Base-by-base conservation (phyloP, 2,797 vertebrate species). In the Enteromius trimaculatus region DNA sequence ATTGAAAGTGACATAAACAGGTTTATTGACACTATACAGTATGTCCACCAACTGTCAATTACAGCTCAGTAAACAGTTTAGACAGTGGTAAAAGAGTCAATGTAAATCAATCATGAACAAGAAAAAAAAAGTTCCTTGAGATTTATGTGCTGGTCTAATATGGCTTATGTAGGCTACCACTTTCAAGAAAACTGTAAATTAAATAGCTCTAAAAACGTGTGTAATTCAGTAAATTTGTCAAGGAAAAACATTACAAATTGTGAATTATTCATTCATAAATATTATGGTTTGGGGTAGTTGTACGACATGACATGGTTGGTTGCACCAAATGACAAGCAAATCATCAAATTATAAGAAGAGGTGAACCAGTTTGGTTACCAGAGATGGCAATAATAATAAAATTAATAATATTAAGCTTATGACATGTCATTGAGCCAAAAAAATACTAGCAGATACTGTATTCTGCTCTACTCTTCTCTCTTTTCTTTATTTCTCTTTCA, bases 51-150 rank as follows among this genome's bases (percentile, higher is more conserved):
- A 71, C 72, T 68, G 42, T 86, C 26, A 64, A 58, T 60, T 60
- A 79, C 82, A 58, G 66, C 75, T 65, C 84, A 68, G 37, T 72
- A 79, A 80, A 83, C 37, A 77, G 53, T 77, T 85, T 82, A 88
- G 87, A 79, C 42, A 58, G 81, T 87, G 85, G 85, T 86, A 76
- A 80, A 51, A 21, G 1, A 4, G 26, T 31, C 47, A 31, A 51
- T 31, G 42, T 21, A 17, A 72, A 51, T 31, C 26, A 72, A 31
- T 4, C 14, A 49, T 29, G 7, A 51, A 11, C 31, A 31, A 19
- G 1, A 29, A 49, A 49, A 16, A 23, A 23, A 23, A 71, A 19
- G 8, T 5, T 49, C 6, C 17, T 26, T 14, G n/a, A 17, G 17
- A 47, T 29, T 0, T 42, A 14, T 26, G 19, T 72, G 7, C 2